Percentiles rank a stretch among this genome's conserved stretches.
Evolutionary conservation across 2,888 invertebrate genomes (phyloP).

Genomic region (Cenopis cana): DNA sequence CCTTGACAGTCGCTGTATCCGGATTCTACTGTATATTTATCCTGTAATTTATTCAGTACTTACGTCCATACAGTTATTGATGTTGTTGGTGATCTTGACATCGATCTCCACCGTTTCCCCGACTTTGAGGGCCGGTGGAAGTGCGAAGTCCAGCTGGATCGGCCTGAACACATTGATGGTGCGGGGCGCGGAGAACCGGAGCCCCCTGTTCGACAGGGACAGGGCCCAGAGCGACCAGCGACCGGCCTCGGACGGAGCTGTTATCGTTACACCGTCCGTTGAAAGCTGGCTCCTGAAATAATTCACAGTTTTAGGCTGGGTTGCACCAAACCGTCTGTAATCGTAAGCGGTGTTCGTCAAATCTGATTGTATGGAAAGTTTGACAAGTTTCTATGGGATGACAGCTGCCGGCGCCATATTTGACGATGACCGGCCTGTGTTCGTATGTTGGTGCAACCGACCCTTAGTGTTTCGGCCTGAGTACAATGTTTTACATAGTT

Average conservation of each 20-base stretch:
- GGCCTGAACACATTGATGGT: slow-evolving; percentile 86
- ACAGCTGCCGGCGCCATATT: too few relatives aligned
- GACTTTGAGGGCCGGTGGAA: slow-evolving; percentile 86
- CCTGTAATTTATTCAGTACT: slow-evolving; percentile 62
- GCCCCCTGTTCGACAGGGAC: slow-evolving; percentile 81
- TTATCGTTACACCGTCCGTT: slow-evolving; percentile 84
- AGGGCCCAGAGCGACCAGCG: slow-evolving; percentile 88
- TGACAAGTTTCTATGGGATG: too few relatives aligned
- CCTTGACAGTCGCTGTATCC: too few relatives aligned
- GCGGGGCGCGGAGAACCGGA: slow-evolving; percentile 85
- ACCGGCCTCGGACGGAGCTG: slow-evolving; percentile 86
- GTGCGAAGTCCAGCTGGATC: slow-evolving; percentile 86
- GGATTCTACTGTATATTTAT: too few relatives aligned
- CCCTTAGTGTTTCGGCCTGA: too few relatives aligned
- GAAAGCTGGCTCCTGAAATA: slow-evolving; percentile 82
- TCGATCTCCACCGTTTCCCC: slow-evolving; percentile 88
- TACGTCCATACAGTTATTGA: slow-evolving; percentile 89
- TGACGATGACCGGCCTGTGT: too few relatives aligned
- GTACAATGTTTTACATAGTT: too few relatives aligned
- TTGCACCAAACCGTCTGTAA: too few relatives aligned
- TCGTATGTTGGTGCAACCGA: too few relatives aligned
- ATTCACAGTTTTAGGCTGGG: slow-evolving; percentile 5
- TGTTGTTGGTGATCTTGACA: slow-evolving; percentile 88
- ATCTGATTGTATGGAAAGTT: too few relatives aligned
- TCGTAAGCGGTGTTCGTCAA: too few relatives aligned